A percentile compares a stretch with the other conserved stretches of the same genome.
These are phyloP conservation scores for Lydus trimaculatus DNA, from an alignment of 2,888 invertebrate genomes.

Conservation along the genomic window DNA sequence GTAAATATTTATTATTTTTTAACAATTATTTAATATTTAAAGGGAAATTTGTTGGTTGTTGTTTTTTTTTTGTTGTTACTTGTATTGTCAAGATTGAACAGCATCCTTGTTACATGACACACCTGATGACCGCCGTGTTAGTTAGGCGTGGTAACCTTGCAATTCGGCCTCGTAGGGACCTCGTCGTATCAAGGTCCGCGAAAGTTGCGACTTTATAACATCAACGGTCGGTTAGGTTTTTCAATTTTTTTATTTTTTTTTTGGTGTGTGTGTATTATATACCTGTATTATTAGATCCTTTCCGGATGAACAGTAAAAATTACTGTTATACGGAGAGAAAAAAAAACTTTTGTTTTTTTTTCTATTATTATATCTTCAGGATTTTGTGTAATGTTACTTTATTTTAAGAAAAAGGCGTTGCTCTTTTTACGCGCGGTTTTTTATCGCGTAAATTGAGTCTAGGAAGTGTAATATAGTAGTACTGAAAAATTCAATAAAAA, in stretches of 20 bases:
- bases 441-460: too few species aligned
- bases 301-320: conserved; percentile 9
- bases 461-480: too few species aligned
- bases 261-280: not conserved
- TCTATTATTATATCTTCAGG: too few species aligned
- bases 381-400: too few species aligned
- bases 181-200: conserved; percentile 54
- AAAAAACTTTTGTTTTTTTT: too few species aligned
- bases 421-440: too few species aligned
- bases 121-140: conserved; percentile 49
- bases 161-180: conserved; percentile 56
- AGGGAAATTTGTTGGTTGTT: too few species aligned
- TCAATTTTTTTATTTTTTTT: not conserved
- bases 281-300: conserved; percentile 2
- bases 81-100: conserved; percentile 12
- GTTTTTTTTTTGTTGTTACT: not conserved
- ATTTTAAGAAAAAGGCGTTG: too few species aligned
- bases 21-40: too few species aligned
- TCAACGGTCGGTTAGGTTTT: not conserved
- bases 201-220: conserved; percentile 41
- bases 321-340: not conserved
- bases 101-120: conserved; percentile 39
- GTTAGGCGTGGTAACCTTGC: conserved; percentile 58
- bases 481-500: too few species aligned
- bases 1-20: too few species aligned